Conservation (phyloP, 2,797 vertebrate genomes). For the Harpagifer antarcticus region DNA sequence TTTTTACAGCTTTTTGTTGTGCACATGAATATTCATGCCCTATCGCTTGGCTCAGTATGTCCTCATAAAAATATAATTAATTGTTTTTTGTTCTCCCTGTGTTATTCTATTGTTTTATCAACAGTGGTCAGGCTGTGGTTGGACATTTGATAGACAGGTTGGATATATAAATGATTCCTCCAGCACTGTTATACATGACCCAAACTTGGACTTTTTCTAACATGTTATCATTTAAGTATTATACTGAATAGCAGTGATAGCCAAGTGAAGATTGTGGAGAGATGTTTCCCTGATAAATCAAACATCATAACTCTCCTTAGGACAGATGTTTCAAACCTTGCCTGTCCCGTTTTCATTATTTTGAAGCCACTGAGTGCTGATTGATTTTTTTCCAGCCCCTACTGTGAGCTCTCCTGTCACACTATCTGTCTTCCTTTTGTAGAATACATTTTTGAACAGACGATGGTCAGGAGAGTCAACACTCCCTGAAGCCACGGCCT, state of each 20-base stretch:
- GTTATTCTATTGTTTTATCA: constrained; percentile 42
- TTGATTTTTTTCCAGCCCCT: constrained; percentile 50
- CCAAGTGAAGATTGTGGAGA: neutral
- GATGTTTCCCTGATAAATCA: neutral
- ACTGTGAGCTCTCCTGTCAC: constrained; percentile 36
- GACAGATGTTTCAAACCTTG: constrained; percentile 16
- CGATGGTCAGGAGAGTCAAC: constrained; percentile 19
- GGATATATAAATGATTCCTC: neutral
- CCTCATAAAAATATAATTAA: constrained; percentile 46
- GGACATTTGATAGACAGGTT: constrained; percentile 10
- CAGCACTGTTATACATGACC: neutral
- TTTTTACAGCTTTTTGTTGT: constrained; percentile 76
- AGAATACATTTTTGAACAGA: constrained; percentile 38
- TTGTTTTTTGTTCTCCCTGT: constrained; percentile 41
- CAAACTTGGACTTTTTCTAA: too few species aligned
- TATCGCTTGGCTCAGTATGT: constrained; percentile 53
- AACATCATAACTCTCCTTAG: rapidly evolving
- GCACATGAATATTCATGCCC: constrained; percentile 78
- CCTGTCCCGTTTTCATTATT: constrained; percentile 42
- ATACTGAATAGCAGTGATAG: neutral
- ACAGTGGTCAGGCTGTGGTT: constrained; percentile 17
- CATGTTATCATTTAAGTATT: neutral
- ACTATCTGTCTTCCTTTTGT: constrained; percentile 38
- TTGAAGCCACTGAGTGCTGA: constrained; percentile 39
- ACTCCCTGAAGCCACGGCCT: constrained; percentile 27